Evolutionary conservation across 2,113 vertebrate genomes (phyloP), one percentile per base, ranked within the genome.

Genomic region (Glaucomys volans): DNA sequence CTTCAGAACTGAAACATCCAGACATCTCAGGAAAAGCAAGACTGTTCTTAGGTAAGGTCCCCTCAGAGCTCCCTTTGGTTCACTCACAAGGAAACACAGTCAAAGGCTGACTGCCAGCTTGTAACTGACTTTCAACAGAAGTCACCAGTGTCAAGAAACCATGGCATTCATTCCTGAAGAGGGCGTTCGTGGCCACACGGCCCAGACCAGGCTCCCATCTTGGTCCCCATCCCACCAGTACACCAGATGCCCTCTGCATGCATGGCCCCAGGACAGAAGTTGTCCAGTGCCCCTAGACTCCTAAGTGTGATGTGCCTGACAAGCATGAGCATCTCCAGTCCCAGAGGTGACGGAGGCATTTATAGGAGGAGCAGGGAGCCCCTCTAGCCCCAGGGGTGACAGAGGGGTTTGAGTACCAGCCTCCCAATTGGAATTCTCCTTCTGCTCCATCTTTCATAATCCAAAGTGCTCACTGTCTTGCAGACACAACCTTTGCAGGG

Each of bases 221-320:
- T 2, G 1, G 3, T 20, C 35, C 22, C 26, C 1, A 0, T 11
- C 44, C 35, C 52, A 69, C 9, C 47, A 44, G 14, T 0, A 1
- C 5, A 47, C 37, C 2, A 20, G 16, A 22, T 8, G 8, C 8
- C 69, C 20, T 37, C 50, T 30, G 17, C 5, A 5, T 14, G 17
- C 42, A 80, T 54, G 22, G 47, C 26, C n/a, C 54, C 4, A 26
- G 54, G 54, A 92, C 28, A 75, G 42, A 67, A 74, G 86, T 5
- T 22, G 26, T 32, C 37, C 17, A 32, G 77, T 37, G 47, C 30
- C 47, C 47, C 59, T 20, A 12, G 72, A 30, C 44, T 44, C 30
- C 32, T n/a, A 17, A 37, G 9, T 11, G n/a, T n/a, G n/a, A n/a
- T n/a, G n/a, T n/a, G n/a, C n/a, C n/a, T n/a, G n/a, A n/a, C n/a